Evolutionary conservation across 2,888 invertebrate species (phyloP).

Genomic region (Acleris sparsana): DNA sequence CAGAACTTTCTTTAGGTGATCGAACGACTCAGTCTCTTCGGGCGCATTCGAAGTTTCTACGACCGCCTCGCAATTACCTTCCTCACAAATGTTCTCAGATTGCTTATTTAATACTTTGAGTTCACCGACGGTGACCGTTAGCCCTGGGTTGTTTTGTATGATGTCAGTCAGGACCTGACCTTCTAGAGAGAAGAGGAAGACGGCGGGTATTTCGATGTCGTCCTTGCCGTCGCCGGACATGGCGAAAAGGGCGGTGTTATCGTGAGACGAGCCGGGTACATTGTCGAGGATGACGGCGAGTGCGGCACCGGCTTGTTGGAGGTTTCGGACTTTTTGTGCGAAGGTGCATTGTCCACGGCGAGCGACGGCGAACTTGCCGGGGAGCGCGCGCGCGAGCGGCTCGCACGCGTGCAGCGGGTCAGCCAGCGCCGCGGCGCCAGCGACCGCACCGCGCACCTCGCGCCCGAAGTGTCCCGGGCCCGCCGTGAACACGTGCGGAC

Average conservation of each 20-base stretch:
- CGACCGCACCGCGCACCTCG: constrained; percentile 86
- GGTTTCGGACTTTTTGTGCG: constrained; percentile 94
- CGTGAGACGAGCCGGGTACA: constrained; percentile 88
- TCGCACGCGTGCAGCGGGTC: constrained; percentile 88
- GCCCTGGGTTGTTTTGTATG: constrained; percentile 78
- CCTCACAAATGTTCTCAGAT: constrained; percentile 55
- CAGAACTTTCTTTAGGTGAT: constrained; percentile 74
- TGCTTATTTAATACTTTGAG: constrained; percentile 64
- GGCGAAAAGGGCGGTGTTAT: constrained; percentile 93
- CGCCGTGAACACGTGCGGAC: constrained; percentile 79
- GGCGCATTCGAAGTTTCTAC: constrained; percentile 45
- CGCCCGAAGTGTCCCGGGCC: constrained; percentile 96
- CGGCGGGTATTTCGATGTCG: constrained; percentile 94
- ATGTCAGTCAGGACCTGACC: constrained; percentile 86
- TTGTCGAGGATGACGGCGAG: constrained; percentile 95
- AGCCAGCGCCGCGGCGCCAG: constrained; percentile 86
- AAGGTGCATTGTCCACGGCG: constrained; percentile 97
- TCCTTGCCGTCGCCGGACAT: constrained; percentile 97
- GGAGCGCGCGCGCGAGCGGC: constrained; percentile 81
- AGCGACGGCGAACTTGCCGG: constrained; percentile 92
- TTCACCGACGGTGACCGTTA: constrained; percentile 82
- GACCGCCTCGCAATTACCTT: constrained; percentile 55
- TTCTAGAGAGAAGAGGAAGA: constrained; percentile 93
- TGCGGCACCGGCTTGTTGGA: constrained; percentile 91
- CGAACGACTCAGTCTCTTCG: constrained; percentile 62